phyloP scores from a whole-genome alignment of 2,888 invertebrate species.

The Dolomedes plantarius region DNA sequence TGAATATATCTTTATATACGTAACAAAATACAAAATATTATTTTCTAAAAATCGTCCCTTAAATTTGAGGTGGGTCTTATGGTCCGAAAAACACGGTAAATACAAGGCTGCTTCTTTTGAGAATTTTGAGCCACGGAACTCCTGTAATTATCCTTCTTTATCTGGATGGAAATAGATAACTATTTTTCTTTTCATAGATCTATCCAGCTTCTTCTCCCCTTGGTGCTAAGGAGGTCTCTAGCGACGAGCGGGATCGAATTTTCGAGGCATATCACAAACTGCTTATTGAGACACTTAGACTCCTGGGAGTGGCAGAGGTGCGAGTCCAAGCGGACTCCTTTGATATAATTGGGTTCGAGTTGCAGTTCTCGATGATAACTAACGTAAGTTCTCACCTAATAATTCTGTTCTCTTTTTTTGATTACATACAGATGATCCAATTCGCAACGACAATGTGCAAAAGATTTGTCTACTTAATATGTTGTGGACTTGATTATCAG shows the following conservation, averaged over 20 bases:
- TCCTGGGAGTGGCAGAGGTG: slow-evolving; percentile 53
- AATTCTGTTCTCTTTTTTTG: background rate
- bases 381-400: slow-evolving; percentile 38
- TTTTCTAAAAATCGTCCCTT: no score
- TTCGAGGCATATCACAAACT: slow-evolving; percentile 67
- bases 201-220: slow-evolving; percentile 59
- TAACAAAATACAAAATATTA: no score
- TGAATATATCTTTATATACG: no score
- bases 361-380: slow-evolving; percentile 63
- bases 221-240: slow-evolving; percentile 51
- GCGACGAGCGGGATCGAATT: slow-evolving; percentile 35
- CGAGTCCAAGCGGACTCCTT: slow-evolving; percentile 62
- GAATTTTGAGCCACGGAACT: no score
- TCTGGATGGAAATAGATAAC: no score
- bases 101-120: no score
- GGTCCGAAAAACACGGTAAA: no score
- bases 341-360: slow-evolving; percentile 66
- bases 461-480: no score
- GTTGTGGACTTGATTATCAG: no score
- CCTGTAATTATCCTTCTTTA: no score
- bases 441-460: no score
- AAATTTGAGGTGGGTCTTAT: no score
- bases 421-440: background rate
- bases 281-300: slow-evolving; percentile 47
- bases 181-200: slow-evolving; percentile 23